These are phyloP conservation scores for Bombus vancouverensis DNA, from an alignment of 1,140 invertebrate species.

Conservation along the genomic window DNA sequence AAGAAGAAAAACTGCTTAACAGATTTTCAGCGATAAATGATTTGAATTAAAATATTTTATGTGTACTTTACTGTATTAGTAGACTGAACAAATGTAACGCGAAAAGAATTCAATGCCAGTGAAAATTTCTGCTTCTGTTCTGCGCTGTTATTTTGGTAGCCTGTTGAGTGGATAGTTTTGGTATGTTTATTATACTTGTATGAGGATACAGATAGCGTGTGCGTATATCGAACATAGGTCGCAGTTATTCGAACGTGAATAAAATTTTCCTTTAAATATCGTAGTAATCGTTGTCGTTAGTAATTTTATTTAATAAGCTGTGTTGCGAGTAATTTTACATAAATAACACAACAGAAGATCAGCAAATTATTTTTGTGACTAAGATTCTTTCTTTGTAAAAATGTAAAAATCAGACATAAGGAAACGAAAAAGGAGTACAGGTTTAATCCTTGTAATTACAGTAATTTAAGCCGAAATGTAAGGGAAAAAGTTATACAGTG, in stretches of 20 bases:
- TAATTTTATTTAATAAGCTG: background rate
- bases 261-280: conserved; percentile 14
- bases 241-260: background rate
- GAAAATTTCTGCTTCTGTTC: conserved; percentile 34
- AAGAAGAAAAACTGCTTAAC: background rate
- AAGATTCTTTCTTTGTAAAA: background rate
- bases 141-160: conserved; percentile 43
- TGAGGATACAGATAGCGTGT: conserved; percentile 21
- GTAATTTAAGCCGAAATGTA: background rate
- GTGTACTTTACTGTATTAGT: background rate
- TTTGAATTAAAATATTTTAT: background rate
- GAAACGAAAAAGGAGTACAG: too few species aligned
- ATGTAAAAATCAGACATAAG: background rate
- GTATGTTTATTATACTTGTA: conserved; percentile 38
- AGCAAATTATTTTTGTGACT: background rate
- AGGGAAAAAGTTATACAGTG: background rate
- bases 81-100: background rate
- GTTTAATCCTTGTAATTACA: background rate
- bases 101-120: conserved; percentile 8
- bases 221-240: conserved; percentile 12
- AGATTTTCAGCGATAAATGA: background rate
- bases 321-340: background rate
- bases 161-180: conserved; percentile 36
- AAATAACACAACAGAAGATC: background rate
- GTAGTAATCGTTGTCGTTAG: background rate